Conservation (phyloP, 2,888 invertebrate species). For the Oscheius sp. region DNA sequence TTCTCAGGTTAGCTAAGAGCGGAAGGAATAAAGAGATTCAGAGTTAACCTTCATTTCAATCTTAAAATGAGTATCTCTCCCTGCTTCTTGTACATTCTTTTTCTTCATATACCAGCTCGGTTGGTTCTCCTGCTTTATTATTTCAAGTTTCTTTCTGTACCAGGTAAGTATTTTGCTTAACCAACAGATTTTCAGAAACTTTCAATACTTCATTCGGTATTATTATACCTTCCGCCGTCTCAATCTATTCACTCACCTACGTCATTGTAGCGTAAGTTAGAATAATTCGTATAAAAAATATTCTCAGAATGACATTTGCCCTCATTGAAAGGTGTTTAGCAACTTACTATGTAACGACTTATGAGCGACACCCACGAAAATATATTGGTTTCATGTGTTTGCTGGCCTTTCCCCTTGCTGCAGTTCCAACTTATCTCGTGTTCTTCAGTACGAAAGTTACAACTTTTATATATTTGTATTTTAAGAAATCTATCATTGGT, state of each 20-base stretch:
- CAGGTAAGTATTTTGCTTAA: background rate
- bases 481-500: constrained; percentile 1
- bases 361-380: background rate
- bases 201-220: background rate
- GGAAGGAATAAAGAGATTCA: background rate
- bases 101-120: constrained; percentile 6
- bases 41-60: constrained; percentile 8
- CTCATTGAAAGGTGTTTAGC: constrained; percentile 5
- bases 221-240: background rate
- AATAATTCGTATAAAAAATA: background rate
- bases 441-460: constrained; percentile 8
- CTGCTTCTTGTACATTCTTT: background rate
- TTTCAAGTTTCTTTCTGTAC: background rate
- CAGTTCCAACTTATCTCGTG: background rate
- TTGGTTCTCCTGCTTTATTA: background rate
- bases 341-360: background rate
- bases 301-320: background rate
- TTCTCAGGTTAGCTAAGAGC: background rate
- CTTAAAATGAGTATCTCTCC: background rate
- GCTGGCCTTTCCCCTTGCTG: background rate
- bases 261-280: background rate
- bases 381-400: constrained; percentile 10
- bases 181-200: background rate
- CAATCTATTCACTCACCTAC: constrained; percentile 10
- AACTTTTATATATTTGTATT: no score